Percentiles rank a stretch among this genome's conserved stretches.
Conservation (phyloP, 2,888 invertebrate species). For the Sceliomorpha sp. region DNA sequence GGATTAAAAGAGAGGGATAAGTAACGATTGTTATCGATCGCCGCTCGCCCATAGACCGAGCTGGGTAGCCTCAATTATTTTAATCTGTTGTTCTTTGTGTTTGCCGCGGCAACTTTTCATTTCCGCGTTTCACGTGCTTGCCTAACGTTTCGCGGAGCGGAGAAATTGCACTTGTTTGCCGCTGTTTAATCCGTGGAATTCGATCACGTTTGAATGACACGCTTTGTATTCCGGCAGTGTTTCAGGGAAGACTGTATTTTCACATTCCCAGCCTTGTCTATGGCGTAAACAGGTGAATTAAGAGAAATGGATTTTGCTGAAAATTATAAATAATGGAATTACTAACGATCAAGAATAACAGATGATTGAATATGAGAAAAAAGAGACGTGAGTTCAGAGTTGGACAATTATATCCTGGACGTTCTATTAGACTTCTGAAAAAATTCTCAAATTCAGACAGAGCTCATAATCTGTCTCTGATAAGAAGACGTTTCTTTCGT, state of each 20-base stretch:
- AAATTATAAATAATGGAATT: too few species aligned
- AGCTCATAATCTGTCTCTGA: too few species aligned
- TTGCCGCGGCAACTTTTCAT: slow-evolving; percentile 5
- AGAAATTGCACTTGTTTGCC: background rate
- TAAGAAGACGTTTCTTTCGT: too few species aligned
- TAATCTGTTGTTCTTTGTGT: slow-evolving; percentile 18
- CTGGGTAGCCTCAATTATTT: slow-evolving; percentile 36
- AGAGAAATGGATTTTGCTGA: slow-evolving; percentile 51
- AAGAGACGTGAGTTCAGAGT: too few species aligned
- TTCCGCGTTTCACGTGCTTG: slow-evolving; percentile 5
- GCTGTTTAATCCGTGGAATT: background rate
- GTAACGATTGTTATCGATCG: slow-evolving; percentile 31
- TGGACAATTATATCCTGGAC: too few species aligned
- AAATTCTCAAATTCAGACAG: too few species aligned
- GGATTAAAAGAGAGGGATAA: slow-evolving; percentile 41
- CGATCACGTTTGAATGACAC: too few species aligned
- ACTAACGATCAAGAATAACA: too few species aligned
- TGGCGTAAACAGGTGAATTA: slow-evolving; percentile 29
- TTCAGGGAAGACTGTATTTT: too few species aligned
- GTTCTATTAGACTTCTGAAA: too few species aligned
- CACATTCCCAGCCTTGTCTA: slow-evolving; percentile 35
- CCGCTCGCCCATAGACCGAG: slow-evolving; percentile 27
- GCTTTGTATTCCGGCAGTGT: too few species aligned
- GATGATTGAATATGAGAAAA: too few species aligned
- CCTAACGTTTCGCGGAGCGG: background rate